Percentiles rank a stretch among this genome's conserved stretches.
Evolutionary conservation across 2,113 vertebrate species (phyloP).

Genomic region (Upupa epops): DNA sequence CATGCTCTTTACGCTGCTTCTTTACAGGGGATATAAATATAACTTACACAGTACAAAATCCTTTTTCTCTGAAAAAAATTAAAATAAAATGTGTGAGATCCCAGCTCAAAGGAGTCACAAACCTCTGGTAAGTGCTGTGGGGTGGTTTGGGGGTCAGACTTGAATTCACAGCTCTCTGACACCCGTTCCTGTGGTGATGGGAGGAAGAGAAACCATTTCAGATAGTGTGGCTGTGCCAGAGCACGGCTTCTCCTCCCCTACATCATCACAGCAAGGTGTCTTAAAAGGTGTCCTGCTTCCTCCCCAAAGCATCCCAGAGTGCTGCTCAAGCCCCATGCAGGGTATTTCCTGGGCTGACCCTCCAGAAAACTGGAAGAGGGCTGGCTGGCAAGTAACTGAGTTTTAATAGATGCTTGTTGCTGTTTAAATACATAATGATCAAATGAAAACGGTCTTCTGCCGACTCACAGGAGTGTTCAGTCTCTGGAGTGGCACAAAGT

Average conservation of each 20-base stretch:
- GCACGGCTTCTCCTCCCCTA: neutral
- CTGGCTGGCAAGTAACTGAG: neutral
- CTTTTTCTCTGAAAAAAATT: neutral
- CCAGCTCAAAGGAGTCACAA: neutral
- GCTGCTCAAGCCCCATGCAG: neutral
- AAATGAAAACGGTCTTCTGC: neutral
- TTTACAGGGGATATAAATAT: neutral
- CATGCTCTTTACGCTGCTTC: neutral
- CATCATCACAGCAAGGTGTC: neutral
- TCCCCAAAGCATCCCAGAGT: neutral
- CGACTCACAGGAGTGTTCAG: conserved; percentile 42
- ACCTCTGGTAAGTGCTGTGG: neutral
- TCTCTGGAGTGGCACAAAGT: conserved; percentile 59
- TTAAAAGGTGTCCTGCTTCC: neutral
- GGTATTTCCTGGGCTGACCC: neutral
- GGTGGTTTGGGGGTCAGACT: neutral
- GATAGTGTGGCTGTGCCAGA: accelerated
- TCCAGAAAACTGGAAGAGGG: neutral
- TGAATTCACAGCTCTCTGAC: neutral
- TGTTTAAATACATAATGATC: conserved; percentile 44
- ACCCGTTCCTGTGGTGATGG: accelerated
- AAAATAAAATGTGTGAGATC: neutral
- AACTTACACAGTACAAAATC: neutral
- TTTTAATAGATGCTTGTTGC: neutral
- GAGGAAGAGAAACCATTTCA: neutral